phyloP scores from a whole-genome alignment of 2,113 vertebrate genomes.

The Dasyornis broadbenti region DNA sequence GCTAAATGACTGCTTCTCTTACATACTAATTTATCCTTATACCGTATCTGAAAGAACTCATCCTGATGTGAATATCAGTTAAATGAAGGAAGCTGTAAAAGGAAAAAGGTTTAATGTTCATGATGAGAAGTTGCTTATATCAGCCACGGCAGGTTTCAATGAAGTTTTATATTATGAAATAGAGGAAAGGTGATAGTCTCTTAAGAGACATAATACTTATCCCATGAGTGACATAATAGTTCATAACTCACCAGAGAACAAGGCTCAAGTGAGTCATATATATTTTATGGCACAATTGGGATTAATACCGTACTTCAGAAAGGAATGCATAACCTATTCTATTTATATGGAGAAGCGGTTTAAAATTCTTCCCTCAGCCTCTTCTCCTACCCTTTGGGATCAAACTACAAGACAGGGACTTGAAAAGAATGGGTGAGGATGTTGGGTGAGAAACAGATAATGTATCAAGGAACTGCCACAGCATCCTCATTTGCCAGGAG shows the following conservation, averaged over 20 bases:
- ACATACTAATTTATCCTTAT: constrained; percentile 61
- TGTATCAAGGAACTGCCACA: background rate
- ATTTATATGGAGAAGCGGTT: constrained; percentile 18
- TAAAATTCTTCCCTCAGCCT: constrained; percentile 2
- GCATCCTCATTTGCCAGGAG: rapidly evolving
- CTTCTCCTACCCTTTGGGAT: background rate
- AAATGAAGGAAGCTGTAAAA: constrained; percentile 28
- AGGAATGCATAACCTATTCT: constrained; percentile 18
- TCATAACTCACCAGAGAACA: constrained; percentile 69
- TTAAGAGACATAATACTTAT: constrained; percentile 53
- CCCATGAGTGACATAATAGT: constrained; percentile 56
- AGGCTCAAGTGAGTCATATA: constrained; percentile 62
- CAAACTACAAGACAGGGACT: background rate
- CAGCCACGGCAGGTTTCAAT: background rate
- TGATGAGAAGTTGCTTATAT: constrained; percentile 18
- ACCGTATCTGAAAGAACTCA: constrained; percentile 17
- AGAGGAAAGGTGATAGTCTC: constrained; percentile 53
- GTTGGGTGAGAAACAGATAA: background rate
- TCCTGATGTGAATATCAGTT: constrained; percentile 38
- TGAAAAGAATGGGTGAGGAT: background rate
- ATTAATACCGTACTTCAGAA: constrained; percentile 60
- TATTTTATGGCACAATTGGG: constrained; percentile 68
- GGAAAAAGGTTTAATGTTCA: constrained; percentile 27
- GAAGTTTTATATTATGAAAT: constrained; percentile 42
- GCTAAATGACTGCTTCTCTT: constrained; percentile 55